Evolutionary conservation across 2,888 invertebrate genomes (phyloP), one percentile per base, ranked within the genome.

Genomic region (Tipula confusa): DNA sequence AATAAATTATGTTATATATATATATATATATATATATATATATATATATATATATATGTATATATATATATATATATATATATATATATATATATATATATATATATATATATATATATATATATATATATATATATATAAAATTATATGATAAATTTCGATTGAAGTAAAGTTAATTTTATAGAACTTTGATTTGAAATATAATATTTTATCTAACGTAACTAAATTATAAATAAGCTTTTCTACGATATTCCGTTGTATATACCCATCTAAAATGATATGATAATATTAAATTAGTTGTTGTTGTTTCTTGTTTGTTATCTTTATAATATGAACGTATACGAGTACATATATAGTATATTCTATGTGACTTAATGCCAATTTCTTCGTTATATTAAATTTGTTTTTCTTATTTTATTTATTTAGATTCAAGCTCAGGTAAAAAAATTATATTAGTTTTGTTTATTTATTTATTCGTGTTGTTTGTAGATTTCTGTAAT

Each of bases 211-310:
- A n/a, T 33, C 6, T 11, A 64, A 64, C 18, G 24, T 24, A 64
- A 64, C 64, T 64, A 64, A 64, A 64, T 64, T 64, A 64, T 64
- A 64, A 64, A 64, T 64, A 64, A 64, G 64, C 18, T 64, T 64
- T 64, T 64, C 43, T n/a, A 15, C 5, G n/a, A 43, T 43, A 15
- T 43, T 11, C 15, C 43, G 43, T 43, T 15, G 43, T 31, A 31
- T 31, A 31, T 6, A 31, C 6, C n/a, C n/a, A n/a, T n/a, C n/a
- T n/a, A 9, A 11, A 36, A 11, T 36, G 9, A 36, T 36, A 36
- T 36, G 36, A 36, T 11, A 38, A 33, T 33, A 43, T 6, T 7
- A 43, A 6, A 43, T 43, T 43, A 43, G 43, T 3, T 33, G 33
- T 18, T 43, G 43, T n/a, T 36, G 18, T 43, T 43, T 15, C 15